Percentiles rank a stretch among this genome's conserved stretches.
Conservation (phyloP, 2,797 vertebrate genomes). For the Onychomys arenicola region DNA sequence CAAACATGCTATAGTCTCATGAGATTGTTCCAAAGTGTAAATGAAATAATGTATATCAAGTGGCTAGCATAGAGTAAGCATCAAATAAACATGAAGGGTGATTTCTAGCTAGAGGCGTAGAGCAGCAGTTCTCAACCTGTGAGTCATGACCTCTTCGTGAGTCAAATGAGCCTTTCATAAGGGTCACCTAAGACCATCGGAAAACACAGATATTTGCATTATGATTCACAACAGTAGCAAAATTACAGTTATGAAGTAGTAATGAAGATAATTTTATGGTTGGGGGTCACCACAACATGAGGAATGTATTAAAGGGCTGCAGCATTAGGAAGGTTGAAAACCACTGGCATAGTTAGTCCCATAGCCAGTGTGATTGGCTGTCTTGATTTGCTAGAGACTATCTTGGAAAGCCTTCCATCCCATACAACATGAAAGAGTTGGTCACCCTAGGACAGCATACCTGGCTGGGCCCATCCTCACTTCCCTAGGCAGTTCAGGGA, state of each 20-base stretch:
- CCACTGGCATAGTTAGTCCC: not conserved
- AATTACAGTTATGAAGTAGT: not conserved
- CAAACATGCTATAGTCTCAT: not conserved
- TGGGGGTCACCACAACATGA: not conserved
- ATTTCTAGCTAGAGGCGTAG: not conserved
- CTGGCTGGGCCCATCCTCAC: not conserved
- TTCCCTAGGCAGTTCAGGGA: not conserved
- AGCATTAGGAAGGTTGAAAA: not conserved
- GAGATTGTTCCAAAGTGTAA: conserved; percentile 13
- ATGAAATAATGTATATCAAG: not conserved
- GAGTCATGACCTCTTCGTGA: not conserved
- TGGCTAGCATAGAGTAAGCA: not conserved
- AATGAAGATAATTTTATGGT: not conserved
- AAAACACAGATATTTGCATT: not conserved
- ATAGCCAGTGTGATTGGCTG: not conserved
- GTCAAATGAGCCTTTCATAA: not conserved
- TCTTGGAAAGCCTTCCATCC: not conserved
- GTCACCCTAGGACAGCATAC: not conserved
- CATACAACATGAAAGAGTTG: not conserved
- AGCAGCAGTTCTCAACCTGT: not conserved
- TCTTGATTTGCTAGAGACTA: not conserved
- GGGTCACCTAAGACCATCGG: not conserved
- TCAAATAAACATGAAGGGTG: not conserved
- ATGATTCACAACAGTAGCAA: not conserved
- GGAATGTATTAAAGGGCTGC: not conserved